Base-by-base conservation (phyloP, 2,113 vertebrate genomes). In the Mormoops blainvillei region DNA sequence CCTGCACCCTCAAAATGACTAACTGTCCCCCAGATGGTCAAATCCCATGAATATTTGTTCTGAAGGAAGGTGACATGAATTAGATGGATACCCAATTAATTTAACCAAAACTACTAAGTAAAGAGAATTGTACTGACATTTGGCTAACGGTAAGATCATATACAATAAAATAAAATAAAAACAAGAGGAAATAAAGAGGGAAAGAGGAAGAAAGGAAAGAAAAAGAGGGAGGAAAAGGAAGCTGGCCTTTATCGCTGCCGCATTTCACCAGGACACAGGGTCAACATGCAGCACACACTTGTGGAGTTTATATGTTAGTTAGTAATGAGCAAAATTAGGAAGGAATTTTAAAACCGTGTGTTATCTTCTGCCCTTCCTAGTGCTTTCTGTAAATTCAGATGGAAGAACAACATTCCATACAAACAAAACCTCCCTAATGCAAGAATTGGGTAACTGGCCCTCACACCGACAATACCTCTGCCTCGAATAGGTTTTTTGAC, bases 1-100 rank as follows among this genome's bases (percentile, higher is more conserved):
- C 94, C 85, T 97, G 96, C 87, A 41, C 43, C 95, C 92, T 96
- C 77, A 28, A 86, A 96, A 96, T 91, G 73, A 91, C 89, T 94
- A 7, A 93, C 93, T 97, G 90, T 86, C 88, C 73, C 78, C 96
- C 94, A 94, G 63, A 82, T 91, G 68, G 88, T 38, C 84, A 67
- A 48, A 76, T 41, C 56, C n/a, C n/a, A 20, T 24, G 80, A 71
- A 73, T 68, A 78, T 80, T 48, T 87, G 48, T 41, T 87, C 93
- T 61, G 45, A 67, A 80, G 82, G 58, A 80, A 77, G 48, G 87
- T 71, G 87, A 92, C 65, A 94, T 20, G 43, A 63, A 41, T 83
- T 78, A 91, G 81, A 58, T 48, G 61, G 73, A 58, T 54, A 78
- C 26, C 11, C 70, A 95, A 87, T 92, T 93, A 88, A 88, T 80